Evolutionary conservation across 1,140 invertebrate species (phyloP).

Genomic region (Ips typographus): DNA sequence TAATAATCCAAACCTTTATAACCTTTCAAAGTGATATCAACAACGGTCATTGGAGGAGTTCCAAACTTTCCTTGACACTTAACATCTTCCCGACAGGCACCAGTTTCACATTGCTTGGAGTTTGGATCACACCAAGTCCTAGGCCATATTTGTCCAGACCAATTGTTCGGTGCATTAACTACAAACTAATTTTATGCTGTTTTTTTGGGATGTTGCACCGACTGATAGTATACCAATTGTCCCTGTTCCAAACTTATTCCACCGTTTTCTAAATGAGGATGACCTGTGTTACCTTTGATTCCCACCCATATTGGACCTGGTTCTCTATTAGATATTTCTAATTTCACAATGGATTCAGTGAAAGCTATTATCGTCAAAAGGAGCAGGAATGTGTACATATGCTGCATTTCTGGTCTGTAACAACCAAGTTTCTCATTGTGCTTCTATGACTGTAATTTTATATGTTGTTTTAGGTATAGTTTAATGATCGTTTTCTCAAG

Average conservation of each 20-base stretch:
- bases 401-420: too few species aligned
- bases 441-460: too few species aligned
- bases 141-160: slow-evolving; percentile 53
- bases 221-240: slow-evolving; percentile 23
- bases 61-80: slow-evolving; percentile 54
- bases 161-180: slow-evolving; percentile 42
- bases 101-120: slow-evolving; percentile 50
- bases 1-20: slow-evolving; percentile 51
- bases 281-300: slow-evolving; percentile 39
- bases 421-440: too few species aligned
- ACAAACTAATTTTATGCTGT: background rate
- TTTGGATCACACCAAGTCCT: slow-evolving; percentile 50
- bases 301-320: slow-evolving; percentile 36
- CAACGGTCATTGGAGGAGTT: slow-evolving; percentile 53
- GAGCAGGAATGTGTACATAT: background rate
- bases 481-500: too few species aligned
- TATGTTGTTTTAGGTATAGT: too few species aligned
- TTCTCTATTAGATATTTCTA: slow-evolving; percentile 37
- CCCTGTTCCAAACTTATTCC: slow-evolving; percentile 33
- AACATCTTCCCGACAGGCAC: slow-evolving; percentile 53
- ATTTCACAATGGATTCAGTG: slow-evolving; percentile 19
- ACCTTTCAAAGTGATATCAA: slow-evolving; percentile 53
- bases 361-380: background rate
- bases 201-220: too few species aligned
- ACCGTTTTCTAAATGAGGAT: slow-evolving; percentile 30